Evolutionary conservation across 2,888 invertebrate genomes (phyloP), one percentile per base, ranked within the genome.

Genomic region (Philaethria dido): DNA sequence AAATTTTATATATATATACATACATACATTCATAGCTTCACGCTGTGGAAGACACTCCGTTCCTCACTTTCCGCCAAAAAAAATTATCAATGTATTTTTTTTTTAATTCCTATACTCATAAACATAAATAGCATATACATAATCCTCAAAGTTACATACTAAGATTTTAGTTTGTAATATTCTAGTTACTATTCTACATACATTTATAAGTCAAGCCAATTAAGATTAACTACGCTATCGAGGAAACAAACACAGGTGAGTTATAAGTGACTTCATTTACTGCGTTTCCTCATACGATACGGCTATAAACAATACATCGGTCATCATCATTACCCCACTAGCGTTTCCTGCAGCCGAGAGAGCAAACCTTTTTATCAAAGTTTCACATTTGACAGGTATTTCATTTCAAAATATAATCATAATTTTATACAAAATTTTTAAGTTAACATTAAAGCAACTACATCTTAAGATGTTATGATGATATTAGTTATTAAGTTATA

Each of bases 281-380:
- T 44, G 42, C 22, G 33, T 45, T 54, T 55, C 63, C 44, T 63
- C 54, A 44, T 29, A 63, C 63, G 63, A 61, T 61, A 48, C 61
- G 48, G 55, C 62, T 52, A 42, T 60, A 60, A 29, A 60, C 59
- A 45, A 44, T 60, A 60, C 59, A 60, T 44, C 60, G 44, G 60
- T 60, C 60, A 47, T 63, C 62, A 55, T 64, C 57, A 57, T 59
- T 50, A 64, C 22, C 29, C 47, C 48, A 59, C 59, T 59, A 29
- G 29, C 20, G 45, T 47, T 60, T 60, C 60, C 45, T 60, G 60
- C 45, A 44, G 16, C 2, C 18, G 11, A 29, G 14, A 44, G 29
- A 45, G 33, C 29, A 60, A 57, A 57, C 39, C 22, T 42, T 57
- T 57, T 42, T 57, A 42, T 25, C 25, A n/a, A 14, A 57, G 11